These are phyloP conservation scores for Propithecus deckenii DNA, from an alignment of 2,797 vertebrate genomes.

Conservation along the genomic window DNA sequence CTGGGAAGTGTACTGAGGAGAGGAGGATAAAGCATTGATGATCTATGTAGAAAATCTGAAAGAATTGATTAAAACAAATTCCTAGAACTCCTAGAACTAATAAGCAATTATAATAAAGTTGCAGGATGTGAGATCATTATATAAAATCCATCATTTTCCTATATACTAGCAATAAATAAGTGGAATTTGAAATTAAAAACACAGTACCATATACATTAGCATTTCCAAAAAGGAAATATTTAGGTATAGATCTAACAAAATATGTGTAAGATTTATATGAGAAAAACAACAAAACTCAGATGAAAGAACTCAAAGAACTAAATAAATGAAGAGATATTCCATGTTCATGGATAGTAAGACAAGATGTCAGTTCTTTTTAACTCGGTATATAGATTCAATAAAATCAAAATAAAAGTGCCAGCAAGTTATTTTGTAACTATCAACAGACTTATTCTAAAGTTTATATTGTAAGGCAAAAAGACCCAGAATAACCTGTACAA, in stretches of 20 bases:
- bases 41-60: background rate
- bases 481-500: background rate
- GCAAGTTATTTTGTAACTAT: background rate
- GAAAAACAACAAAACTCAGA: background rate
- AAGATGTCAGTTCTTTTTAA: background rate
- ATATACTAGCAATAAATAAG: background rate
- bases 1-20: background rate
- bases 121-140: background rate
- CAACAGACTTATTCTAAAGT: background rate
- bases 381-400: background rate
- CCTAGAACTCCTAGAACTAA: background rate
- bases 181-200: background rate
- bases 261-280: background rate
- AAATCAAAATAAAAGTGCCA: background rate
- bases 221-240: background rate
- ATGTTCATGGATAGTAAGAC: background rate
- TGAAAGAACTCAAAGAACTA: background rate
- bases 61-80: background rate
- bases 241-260: background rate
- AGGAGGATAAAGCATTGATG: background rate
- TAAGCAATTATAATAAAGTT: background rate
- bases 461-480: background rate
- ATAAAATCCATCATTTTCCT: background rate
- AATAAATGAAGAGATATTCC: background rate
- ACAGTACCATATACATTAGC: background rate